Base-by-base conservation (phyloP, 2,797 vertebrate species). In the Cheirogaleus major region DNA sequence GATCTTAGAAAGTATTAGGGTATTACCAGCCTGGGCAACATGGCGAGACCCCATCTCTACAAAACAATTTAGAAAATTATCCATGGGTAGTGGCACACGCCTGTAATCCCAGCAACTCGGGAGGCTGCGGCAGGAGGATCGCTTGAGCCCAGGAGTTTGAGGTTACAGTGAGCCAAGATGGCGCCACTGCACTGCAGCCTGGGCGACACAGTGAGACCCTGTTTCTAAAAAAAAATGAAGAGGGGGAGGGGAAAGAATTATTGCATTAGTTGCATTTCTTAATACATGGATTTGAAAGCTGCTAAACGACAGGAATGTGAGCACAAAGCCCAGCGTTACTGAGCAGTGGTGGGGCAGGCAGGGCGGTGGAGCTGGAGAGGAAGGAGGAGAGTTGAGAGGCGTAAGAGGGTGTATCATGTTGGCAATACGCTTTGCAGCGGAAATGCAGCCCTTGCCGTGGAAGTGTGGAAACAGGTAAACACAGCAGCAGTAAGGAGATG, bases 41-140 rank as follows among this genome's bases (percentile, higher is more conserved):
- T 65, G 17, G 32, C 3, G 8, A 65, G 63, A 65, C 32, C 32
- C 15, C 7, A n/a, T n/a, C 63, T 18, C 63, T 65, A 65, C 15
- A 18, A 65, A 65, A n/a, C 63, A n/a, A 17, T 65, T 17, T 65
- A n/a, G n/a, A 65, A 65, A 18, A n/a, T 18, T 65, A 65, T 7
- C 63, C 30, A 1, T 7, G 63, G 4, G 15, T n/a, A 3, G 32
- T 65, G 15, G 32, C 0, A 0, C 15, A 6, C 0, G 8, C 32
- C 57, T 18, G 32, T n/a, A n/a, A 7, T n/a, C 32, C 32, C 63
- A n/a, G 32, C 7, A 27, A n/a, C 15, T n/a, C 8, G 8, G 63
- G 63, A 65, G 32, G 32, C 63, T 12, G 32, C n/a, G 61, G 30
- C 30, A 63, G 61, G 61, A 63, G 61, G 30, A 63, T 63, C 13